Percentiles rank a stretch among this genome's conserved stretches.
phyloP scores from a whole-genome alignment of 2,888 invertebrate genomes.

The Parapristionchus giblindavisi region DNA sequence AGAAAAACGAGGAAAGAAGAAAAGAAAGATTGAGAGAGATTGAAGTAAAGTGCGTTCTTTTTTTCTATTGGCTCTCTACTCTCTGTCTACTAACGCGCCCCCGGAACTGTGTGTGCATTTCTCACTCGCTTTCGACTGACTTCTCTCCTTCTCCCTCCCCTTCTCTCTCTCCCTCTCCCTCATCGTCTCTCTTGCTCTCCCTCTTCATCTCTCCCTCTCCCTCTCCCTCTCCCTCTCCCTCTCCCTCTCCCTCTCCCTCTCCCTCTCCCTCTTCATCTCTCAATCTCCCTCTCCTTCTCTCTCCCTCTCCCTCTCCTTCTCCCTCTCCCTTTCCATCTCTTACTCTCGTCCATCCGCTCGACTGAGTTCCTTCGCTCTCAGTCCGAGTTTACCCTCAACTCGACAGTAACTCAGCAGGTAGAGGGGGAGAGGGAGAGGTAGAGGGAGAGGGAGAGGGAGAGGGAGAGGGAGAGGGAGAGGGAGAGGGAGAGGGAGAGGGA shows the following conservation, averaged over 20 bases:
- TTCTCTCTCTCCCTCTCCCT: background rate
- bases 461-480: too few relatives aligned
- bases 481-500: too few relatives aligned
- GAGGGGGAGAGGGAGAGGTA: background rate
- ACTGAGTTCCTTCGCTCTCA: background rate
- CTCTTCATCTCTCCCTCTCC: background rate
- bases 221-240: background rate
- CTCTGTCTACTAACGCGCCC: too few relatives aligned
- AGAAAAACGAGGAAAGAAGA: background rate
- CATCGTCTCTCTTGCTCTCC: background rate
- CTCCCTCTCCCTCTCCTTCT: background rate
- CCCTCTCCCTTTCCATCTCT: background rate
- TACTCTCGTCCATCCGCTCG: background rate
- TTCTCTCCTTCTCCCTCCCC: conserved; percentile 2
- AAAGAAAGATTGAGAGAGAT: conserved; percentile 9
- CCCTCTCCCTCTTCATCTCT: background rate
- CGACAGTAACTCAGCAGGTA: background rate
- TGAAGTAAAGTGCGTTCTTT: conserved; percentile 22
- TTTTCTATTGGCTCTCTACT: too few relatives aligned
- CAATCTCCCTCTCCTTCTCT: background rate
- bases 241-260: conserved; percentile 8
- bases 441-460: background rate
- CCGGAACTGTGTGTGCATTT: background rate
- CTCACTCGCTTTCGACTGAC: background rate
- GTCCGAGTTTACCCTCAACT: background rate